Percentiles rank a stretch among this genome's conserved stretches.
These are phyloP conservation scores for Bubo blakistoni DNA, from an alignment of 2,113 vertebrate species.

Conservation along the genomic window DNA sequence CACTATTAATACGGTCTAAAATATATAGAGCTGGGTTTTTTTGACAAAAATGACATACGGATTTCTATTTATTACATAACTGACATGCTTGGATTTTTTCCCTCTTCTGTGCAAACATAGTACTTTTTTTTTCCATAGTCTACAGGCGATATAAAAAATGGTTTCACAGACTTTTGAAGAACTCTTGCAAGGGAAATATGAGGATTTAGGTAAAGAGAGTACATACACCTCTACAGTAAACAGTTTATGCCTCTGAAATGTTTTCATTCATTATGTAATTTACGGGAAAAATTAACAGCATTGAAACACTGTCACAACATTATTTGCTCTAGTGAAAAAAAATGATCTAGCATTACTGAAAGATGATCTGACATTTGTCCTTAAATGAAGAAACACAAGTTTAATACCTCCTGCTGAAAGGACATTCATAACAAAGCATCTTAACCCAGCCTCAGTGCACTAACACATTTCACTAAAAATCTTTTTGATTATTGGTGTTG, in stretches of 20 bases:
- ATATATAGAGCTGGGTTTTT: neutral
- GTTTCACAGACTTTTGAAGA: neutral
- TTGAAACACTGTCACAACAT: neutral
- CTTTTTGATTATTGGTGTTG: neutral
- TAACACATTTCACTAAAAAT: neutral
- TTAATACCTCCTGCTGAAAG: neutral
- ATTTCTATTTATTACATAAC: neutral
- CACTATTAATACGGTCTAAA: neutral
- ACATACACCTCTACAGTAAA: neutral
- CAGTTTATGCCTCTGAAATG: neutral
- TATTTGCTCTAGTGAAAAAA: neutral
- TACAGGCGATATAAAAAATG: neutral
- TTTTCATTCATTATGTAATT: neutral
- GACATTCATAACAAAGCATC: fast-evolving
- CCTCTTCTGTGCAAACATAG: neutral
- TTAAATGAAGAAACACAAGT: neutral
- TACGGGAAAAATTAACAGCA: neutral
- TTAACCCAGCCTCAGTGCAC: neutral
- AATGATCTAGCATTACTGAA: neutral
- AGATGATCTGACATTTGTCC: neutral
- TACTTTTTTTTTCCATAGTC: neutral
- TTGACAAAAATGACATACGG: neutral
- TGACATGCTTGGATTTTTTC: neutral
- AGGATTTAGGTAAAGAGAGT: neutral
- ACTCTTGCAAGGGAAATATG: neutral